Conservation (phyloP, 2,113 vertebrate species). For the Periophthalmus modestus region DNA sequence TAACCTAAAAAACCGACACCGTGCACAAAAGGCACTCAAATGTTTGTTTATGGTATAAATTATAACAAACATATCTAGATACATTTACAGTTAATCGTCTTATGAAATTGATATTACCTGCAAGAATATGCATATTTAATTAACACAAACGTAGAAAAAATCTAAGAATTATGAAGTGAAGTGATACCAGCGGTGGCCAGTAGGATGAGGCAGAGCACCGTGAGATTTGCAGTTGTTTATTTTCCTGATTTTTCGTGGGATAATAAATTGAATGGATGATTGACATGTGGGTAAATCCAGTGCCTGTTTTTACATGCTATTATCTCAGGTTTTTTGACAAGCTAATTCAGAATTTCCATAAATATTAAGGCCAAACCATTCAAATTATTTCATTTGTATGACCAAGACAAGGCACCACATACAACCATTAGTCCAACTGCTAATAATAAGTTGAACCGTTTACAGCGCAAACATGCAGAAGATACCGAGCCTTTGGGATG, state of each 20-base stretch:
- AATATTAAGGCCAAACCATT: slow-evolving; percentile 30
- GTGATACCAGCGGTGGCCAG: slow-evolving; percentile 53
- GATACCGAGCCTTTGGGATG: slow-evolving; percentile 49
- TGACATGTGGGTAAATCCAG: slow-evolving; percentile 18
- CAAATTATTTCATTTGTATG: slow-evolving; percentile 53
- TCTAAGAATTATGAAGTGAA: background rate
- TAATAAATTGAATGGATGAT: slow-evolving; percentile 2
- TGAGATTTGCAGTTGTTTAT: slow-evolving; percentile 19
- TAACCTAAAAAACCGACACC: slow-evolving; percentile 65
- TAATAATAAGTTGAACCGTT: slow-evolving; percentile 45
- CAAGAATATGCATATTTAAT: slow-evolving; percentile 1
- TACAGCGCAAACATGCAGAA: slow-evolving; percentile 62
- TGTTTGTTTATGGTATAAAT: slow-evolving; percentile 61
- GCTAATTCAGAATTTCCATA: slow-evolving; percentile 13
- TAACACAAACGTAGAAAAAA: background rate
- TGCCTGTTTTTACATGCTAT: slow-evolving; percentile 48
- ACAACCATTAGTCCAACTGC: slow-evolving; percentile 44
- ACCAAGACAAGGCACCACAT: slow-evolving; percentile 66
- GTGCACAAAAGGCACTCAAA: slow-evolving; percentile 77
- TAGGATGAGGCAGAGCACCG: slow-evolving; percentile 44
- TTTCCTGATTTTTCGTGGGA: slow-evolving; percentile 4
- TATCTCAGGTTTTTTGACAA: slow-evolving; percentile 23
- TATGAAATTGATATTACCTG: slow-evolving; percentile 1
- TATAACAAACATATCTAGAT: slow-evolving; percentile 49
- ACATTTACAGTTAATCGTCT: slow-evolving; percentile 34